Evolutionary conservation across 2,888 invertebrate species (phyloP).

Genomic region (Escarpia spicata): DNA sequence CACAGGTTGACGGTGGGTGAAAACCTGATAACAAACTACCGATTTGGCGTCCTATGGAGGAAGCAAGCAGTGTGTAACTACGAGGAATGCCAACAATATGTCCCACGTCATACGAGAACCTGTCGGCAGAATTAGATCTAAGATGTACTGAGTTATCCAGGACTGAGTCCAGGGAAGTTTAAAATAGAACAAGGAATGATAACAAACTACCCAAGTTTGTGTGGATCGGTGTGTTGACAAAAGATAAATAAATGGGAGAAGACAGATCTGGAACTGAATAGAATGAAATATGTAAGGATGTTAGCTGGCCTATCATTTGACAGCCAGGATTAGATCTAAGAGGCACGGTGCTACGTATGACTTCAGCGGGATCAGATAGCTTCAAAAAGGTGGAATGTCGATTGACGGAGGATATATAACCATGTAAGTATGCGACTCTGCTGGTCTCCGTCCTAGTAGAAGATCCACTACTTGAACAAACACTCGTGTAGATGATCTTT

Average conservation of each 20-base stretch:
- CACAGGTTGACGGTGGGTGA: neutral
- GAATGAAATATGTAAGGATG: neutral
- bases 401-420: neutral
- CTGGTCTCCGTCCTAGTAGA: neutral
- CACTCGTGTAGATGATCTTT: neutral
- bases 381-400: slow-evolving; percentile 4
- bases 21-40: neutral
- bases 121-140: neutral
- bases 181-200: neutral
- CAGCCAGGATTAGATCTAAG: neutral
- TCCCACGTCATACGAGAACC: neutral
- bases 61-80: neutral
- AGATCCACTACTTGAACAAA: neutral
- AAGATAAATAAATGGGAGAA: neutral
- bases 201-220: neutral
- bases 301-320: neutral
- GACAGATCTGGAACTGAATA: neutral
- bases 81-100: neutral
- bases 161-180: neutral
- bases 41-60: neutral
- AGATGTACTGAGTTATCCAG: neutral
- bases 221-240: neutral
- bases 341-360: neutral
- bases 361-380: neutral
- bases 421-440: neutral